These are phyloP conservation scores for Amphimedon queenslandica DNA, from an alignment of 37 sponge, comb jelly and placozoan species.

Conservation along the genomic window DNA sequence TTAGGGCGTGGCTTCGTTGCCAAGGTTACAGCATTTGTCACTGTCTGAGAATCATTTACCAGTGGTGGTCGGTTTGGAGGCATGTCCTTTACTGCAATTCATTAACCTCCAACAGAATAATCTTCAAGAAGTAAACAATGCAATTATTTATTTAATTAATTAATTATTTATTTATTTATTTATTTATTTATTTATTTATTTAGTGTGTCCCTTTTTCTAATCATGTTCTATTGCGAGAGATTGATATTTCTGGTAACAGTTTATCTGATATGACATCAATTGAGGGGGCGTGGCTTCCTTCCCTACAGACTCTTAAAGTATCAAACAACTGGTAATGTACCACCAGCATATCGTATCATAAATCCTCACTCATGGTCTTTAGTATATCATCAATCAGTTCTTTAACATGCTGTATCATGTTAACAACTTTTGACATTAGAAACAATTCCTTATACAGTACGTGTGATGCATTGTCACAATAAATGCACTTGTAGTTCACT, in stretches of 20 bases:
- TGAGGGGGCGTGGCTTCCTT: conserved; percentile 56
- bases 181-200: not conserved
- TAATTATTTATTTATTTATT: not conserved
- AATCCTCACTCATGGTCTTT: not conserved
- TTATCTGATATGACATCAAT: conserved; percentile 36
- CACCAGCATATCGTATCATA: not conserved
- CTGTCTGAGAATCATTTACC: conserved; percentile 60
- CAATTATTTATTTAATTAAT: not conserved
- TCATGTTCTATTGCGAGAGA: conserved; percentile 57
- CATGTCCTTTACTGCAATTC: conserved; percentile 27
- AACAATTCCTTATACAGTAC: conserved; percentile 57
- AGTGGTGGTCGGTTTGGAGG: conserved; percentile 16
- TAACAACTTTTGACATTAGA: conserved; percentile 35
- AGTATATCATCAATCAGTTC: conserved; percentile 41
- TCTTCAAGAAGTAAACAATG: conserved; percentile 31
- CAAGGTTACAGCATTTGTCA: conserved; percentile 22
- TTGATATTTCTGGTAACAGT: conserved; percentile 52
- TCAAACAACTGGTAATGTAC: conserved; percentile 60
- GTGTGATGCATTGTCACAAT: not conserved
- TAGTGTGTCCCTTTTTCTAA: conserved; percentile 29
- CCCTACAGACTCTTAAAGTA: conserved; percentile 54
- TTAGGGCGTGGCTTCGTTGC: conserved; percentile 42
- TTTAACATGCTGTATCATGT: conserved; percentile 28
- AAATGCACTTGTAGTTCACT: not conserved
- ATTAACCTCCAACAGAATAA: conserved; percentile 55